Evolutionary conservation across 1,140 invertebrate genomes (phyloP).

Genomic region (Meloidogyne hapla): DNA sequence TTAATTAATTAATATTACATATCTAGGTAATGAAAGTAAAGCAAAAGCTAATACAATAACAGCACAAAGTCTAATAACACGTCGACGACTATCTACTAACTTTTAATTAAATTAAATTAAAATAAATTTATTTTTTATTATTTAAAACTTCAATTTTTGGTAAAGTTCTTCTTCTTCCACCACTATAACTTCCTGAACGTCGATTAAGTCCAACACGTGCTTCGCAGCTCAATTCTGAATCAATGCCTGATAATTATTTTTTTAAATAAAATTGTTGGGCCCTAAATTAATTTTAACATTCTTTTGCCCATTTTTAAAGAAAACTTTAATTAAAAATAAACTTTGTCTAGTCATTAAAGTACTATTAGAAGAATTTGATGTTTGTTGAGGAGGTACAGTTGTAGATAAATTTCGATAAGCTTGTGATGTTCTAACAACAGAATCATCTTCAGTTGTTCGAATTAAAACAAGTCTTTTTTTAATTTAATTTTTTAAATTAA

Average conservation of each 20-base stretch:
- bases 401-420: too few relatives aligned
- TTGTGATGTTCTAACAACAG: conserved; percentile 30
- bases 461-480: conserved; percentile 40
- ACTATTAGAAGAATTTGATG: too few relatives aligned
- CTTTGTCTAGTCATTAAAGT: too few relatives aligned
- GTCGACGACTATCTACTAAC: conserved; percentile 45
- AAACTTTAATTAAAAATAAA: too few relatives aligned
- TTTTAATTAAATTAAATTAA: conserved; percentile 8
- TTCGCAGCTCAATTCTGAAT: conserved; percentile 15
- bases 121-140: too few relatives aligned
- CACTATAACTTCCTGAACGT: neutral
- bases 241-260: neutral
- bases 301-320: too few relatives aligned
- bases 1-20: conserved; percentile 24
- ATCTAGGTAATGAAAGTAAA: conserved; percentile 55
- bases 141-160: neutral
- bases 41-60: conserved; percentile 58
- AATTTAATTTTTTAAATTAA: neutral
- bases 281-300: too few relatives aligned
- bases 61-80: conserved; percentile 53
- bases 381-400: too few relatives aligned
- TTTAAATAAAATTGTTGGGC: too few relatives aligned
- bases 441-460: conserved; percentile 36
- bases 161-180: neutral
- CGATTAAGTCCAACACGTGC: neutral